Percentiles rank a stretch among this genome's conserved stretches.
Evolutionary conservation across 2,113 vertebrate species (phyloP).

Genomic region (Zootoca vivipara): DNA sequence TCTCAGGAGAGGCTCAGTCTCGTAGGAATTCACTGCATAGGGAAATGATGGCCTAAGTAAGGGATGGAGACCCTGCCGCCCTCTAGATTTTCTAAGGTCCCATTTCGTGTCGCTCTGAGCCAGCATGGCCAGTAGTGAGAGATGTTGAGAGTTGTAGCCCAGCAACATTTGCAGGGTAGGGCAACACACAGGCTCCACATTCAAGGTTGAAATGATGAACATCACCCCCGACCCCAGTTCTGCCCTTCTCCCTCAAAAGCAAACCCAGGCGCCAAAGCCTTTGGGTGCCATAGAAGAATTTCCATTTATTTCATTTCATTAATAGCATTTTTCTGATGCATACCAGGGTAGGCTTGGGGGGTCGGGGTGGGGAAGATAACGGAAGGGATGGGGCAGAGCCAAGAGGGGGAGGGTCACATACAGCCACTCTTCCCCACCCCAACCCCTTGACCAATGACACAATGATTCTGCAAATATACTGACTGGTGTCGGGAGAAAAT

Average conservation of each 20-base stretch:
- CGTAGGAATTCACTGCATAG: not conserved
- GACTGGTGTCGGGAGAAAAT: not conserved
- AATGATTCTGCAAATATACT: slow-evolving; percentile 26
- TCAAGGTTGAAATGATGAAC: not conserved
- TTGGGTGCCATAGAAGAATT: slow-evolving; percentile 26
- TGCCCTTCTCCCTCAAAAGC: not conserved
- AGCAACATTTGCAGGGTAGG: not conserved
- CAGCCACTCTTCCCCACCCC: slow-evolving; percentile 1
- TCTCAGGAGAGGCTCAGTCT: not conserved
- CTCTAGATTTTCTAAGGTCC: not conserved
- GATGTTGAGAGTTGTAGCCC: too few relatives aligned
- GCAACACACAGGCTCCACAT: not conserved
- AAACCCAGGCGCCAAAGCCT: not conserved
- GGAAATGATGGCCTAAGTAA: not conserved
- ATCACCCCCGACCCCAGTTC: not conserved
- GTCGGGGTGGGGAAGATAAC: not conserved
- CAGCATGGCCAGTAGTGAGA: not conserved
- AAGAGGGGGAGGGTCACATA: slow-evolving; percentile 8
- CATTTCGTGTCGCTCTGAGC: too few relatives aligned
- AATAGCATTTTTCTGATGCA: slow-evolving; percentile 26
- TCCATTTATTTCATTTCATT: slow-evolving; percentile 39
- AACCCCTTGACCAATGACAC: slow-evolving; percentile 4
- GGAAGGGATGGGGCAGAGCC: not conserved
- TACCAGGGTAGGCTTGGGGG: not conserved
- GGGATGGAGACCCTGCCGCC: not conserved